Conservation (phyloP, 2,888 invertebrate species). For the Tetanocera ferruginea region DNA sequence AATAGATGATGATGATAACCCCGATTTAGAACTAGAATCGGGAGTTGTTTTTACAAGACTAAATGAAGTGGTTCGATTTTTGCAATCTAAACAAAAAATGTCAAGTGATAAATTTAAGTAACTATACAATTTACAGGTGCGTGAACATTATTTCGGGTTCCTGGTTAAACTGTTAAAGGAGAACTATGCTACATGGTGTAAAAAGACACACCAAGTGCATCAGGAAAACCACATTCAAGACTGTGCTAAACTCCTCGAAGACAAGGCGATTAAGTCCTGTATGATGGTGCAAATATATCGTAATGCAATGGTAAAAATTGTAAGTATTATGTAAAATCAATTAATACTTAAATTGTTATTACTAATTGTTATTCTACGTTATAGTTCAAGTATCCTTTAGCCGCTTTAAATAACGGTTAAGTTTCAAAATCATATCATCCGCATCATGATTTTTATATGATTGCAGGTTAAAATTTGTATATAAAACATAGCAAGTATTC, state of each 20-base stretch:
- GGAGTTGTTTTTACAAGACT: conserved; percentile 45
- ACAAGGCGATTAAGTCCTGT: conserved; percentile 60
- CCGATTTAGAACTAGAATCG: conserved; percentile 26
- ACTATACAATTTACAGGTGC: conserved; percentile 54
- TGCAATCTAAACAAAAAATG: not conserved
- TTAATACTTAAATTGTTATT: too few relatives aligned
- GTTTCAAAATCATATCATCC: too few relatives aligned
- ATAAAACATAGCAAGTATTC: too few relatives aligned
- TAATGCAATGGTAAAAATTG: conserved; percentile 64
- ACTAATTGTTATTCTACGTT: too few relatives aligned
- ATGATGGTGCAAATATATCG: conserved; percentile 63
- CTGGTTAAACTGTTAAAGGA: conserved; percentile 60
- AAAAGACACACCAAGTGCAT: not conserved
- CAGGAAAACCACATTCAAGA: conserved; percentile 44
- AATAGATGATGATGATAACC: conserved; percentile 7
- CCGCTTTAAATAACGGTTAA: too few relatives aligned
- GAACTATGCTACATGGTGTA: conserved; percentile 55
- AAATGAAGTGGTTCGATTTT: conserved; percentile 48
- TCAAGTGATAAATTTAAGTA: not conserved
- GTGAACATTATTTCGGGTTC: conserved; percentile 61
- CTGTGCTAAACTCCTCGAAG: conserved; percentile 58
- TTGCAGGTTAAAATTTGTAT: too few relatives aligned
- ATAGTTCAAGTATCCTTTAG: too few relatives aligned
- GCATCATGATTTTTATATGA: too few relatives aligned
- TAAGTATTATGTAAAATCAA: conserved; percentile 48